phyloP scores from a whole-genome alignment of 2,113 vertebrate genomes.

The Pithys albifrons region DNA sequence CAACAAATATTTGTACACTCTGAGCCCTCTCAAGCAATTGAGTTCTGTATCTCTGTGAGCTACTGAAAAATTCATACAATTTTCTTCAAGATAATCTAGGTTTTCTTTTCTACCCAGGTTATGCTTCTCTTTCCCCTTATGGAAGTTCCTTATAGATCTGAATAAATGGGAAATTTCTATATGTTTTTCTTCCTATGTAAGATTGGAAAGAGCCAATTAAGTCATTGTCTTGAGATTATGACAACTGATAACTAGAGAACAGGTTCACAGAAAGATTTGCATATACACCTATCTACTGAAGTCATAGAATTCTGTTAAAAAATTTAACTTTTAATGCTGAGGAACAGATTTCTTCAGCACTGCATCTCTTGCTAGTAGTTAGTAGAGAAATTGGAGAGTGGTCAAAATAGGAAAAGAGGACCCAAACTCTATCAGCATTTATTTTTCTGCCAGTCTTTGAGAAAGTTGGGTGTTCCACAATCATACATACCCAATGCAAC shows the following conservation, averaged over 20 bases:
- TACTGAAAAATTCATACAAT: background rate
- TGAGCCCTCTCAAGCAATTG: background rate
- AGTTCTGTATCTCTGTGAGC: background rate
- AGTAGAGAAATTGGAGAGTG: background rate
- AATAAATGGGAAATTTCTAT: background rate
- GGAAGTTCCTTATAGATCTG: background rate
- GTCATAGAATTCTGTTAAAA: background rate
- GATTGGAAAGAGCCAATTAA: background rate
- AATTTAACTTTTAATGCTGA: background rate
- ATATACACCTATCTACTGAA: background rate
- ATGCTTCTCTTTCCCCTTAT: background rate
- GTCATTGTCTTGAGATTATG: background rate
- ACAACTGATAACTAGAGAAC: background rate
- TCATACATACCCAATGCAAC: background rate
- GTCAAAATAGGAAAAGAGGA: background rate
- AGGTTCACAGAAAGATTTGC: background rate
- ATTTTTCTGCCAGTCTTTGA: background rate
- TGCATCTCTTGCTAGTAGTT: accelerated
- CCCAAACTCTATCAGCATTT: background rate
- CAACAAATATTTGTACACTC: background rate
- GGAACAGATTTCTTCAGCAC: background rate
- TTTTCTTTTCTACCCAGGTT: background rate
- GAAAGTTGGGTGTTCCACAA: background rate
- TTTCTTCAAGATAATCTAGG: background rate
- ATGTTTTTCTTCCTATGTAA: background rate